A percentile compares a stretch with the other conserved stretches of the same genome.
Conservation (phyloP, 1,140 invertebrate species). For the Holotrichia oblita region DNA sequence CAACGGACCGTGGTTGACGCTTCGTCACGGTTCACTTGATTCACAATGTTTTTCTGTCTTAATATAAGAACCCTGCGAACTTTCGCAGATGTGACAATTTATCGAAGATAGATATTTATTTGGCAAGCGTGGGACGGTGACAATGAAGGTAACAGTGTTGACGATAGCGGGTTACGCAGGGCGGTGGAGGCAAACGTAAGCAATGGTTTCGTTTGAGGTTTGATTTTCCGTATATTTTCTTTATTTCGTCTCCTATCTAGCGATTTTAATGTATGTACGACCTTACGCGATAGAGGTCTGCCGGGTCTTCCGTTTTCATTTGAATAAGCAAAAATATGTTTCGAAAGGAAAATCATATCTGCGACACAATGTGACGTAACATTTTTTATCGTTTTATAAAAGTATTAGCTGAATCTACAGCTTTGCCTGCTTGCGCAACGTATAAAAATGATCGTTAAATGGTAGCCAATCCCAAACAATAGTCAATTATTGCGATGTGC, state of each 20-base stretch:
- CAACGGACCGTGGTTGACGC: conserved; percentile 22
- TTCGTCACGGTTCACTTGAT: conserved; percentile 18
- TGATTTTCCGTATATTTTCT: neutral
- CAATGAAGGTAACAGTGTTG: neutral
- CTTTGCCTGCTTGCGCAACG: too few species aligned
- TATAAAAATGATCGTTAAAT: too few species aligned
- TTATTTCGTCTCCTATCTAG: neutral
- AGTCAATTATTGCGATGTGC: too few species aligned
- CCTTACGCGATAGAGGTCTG: neutral
- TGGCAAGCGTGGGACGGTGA: neutral
- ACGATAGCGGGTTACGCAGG: neutral
- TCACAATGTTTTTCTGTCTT: conserved; percentile 35
- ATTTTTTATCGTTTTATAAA: too few species aligned
- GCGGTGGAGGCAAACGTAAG: neutral
- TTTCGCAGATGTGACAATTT: conserved; percentile 24
- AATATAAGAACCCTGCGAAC: conserved; percentile 27
- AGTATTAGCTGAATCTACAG: too few species aligned
- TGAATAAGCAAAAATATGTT: too few species aligned
- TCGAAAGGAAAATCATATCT: too few species aligned
- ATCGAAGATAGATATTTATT: conserved; percentile 32
- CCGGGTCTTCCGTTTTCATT: neutral
- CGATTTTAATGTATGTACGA: neutral
- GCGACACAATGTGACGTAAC: too few species aligned
- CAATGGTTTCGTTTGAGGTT: neutral
- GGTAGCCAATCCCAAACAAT: too few species aligned